Conservation (phyloP, 2,113 vertebrate genomes). For the Melozone crissalis region DNA sequence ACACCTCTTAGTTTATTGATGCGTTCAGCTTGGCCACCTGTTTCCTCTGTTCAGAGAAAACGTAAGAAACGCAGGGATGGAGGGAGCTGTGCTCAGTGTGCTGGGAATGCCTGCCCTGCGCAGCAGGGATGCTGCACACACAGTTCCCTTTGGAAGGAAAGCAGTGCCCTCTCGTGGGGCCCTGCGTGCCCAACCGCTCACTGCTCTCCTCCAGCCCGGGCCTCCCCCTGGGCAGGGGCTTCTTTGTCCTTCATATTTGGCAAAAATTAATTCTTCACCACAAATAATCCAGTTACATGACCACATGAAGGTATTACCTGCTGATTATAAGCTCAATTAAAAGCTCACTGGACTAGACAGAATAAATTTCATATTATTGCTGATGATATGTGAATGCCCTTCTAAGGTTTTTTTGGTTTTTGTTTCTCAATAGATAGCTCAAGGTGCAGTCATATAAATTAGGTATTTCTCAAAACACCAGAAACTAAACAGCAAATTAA, state of each 20-base stretch:
- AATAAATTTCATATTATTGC: background rate
- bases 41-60: background rate
- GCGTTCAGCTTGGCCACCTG: background rate
- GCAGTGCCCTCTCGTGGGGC: slow-evolving; percentile 74
- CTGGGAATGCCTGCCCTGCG: background rate
- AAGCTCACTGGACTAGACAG: background rate
- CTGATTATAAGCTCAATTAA: background rate
- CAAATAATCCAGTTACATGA: background rate
- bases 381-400: background rate
- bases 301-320: accelerated
- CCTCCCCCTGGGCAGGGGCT: background rate
- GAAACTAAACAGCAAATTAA: background rate
- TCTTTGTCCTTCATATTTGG: background rate
- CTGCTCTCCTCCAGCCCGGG: background rate
- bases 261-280: background rate
- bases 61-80: background rate
- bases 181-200: background rate
- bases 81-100: background rate
- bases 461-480: background rate
- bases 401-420: background rate
- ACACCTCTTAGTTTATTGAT: background rate
- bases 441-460: background rate
- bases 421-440: background rate
- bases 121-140: background rate
- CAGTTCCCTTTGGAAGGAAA: background rate